Evolutionary conservation across 2,888 invertebrate genomes (phyloP).

Genomic region (Tetranychus piercei): DNA sequence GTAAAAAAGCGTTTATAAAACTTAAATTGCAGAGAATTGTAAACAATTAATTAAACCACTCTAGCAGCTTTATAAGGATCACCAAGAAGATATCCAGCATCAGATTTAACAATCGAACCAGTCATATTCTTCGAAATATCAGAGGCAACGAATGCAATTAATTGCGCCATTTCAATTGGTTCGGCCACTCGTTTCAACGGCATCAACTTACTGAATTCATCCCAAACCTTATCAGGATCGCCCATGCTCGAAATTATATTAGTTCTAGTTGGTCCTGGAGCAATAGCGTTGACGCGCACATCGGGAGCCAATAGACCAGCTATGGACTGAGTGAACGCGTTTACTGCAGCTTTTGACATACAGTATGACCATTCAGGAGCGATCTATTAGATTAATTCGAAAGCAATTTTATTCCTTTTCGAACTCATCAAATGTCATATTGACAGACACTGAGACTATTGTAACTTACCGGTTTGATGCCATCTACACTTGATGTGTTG

Average conservation of each 20-base stretch:
- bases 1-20: too few relatives aligned
- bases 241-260: not conserved
- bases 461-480: not conserved
- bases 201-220: not conserved
- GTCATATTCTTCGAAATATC: constrained; percentile 6
- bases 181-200: not conserved
- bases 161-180: constrained; percentile 11
- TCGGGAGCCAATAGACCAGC: not conserved
- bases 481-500: constrained; percentile 7
- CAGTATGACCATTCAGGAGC: not conserved
- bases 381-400: not conserved
- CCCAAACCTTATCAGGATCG: not conserved
- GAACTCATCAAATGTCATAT: too few relatives aligned
- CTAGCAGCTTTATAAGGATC: too few relatives aligned
- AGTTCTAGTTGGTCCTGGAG: not conserved
- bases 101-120: constrained; percentile 5
- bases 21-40: too few relatives aligned
- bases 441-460: not conserved
- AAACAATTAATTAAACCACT: too few relatives aligned
- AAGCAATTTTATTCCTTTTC: too few relatives aligned
- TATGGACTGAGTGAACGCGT: not conserved
- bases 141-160: not conserved
- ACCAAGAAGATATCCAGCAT: not conserved
- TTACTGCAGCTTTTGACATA: constrained; percentile 10
- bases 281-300: constrained; percentile 9